These are phyloP conservation scores for Galbula dea DNA, from an alignment of 2,113 vertebrate species.

Conservation along the genomic window DNA sequence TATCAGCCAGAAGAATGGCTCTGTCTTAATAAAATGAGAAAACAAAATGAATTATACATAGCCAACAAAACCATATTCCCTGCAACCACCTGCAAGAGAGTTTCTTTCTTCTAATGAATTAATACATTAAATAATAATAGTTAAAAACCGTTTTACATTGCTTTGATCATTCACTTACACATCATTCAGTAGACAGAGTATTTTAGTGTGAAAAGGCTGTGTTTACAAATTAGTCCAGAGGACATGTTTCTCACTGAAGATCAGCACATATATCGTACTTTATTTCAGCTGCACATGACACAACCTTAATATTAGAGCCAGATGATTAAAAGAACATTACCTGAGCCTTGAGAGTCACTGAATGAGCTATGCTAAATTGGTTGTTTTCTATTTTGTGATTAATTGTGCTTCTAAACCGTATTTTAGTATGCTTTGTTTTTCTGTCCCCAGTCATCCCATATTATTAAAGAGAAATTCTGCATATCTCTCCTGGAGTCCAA, in stretches of 20 bases:
- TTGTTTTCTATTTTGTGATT: slow-evolving; percentile 97
- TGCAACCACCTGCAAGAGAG: slow-evolving; percentile 3
- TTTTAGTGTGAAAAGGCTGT: slow-evolving; percentile 74
- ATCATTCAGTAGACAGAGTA: slow-evolving; percentile 72
- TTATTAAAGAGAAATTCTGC: slow-evolving; percentile 99
- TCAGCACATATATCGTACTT: slow-evolving; percentile 77
- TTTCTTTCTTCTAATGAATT: slow-evolving; percentile 68
- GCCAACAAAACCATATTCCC: slow-evolving; percentile 19
- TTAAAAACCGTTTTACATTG: slow-evolving; percentile 70
- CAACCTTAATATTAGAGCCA: slow-evolving; percentile 84
- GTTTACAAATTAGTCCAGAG: slow-evolving; percentile 80
- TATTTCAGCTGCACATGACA: slow-evolving; percentile 79
- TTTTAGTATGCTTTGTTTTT: slow-evolving; percentile 98
- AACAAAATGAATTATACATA: slow-evolving; percentile 52
- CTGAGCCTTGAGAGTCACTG: slow-evolving; percentile 91
- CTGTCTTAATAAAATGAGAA: slow-evolving; percentile 57
- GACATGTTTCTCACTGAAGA: slow-evolving; percentile 72
- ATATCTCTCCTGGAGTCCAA: slow-evolving; percentile 99
- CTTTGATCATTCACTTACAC: slow-evolving; percentile 74
- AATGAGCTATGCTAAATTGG: slow-evolving; percentile 98
- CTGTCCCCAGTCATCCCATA: slow-evolving; percentile 98
- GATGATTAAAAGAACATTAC: slow-evolving; percentile 99
- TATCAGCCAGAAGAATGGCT: slow-evolving; percentile 40
- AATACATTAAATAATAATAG: slow-evolving; percentile 71
- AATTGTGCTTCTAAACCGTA: slow-evolving; percentile 94